Percentiles rank a stretch among this genome's conserved stretches.
Conservation (phyloP, 1,140 invertebrate genomes). For the Tenebrio molitor region DNA sequence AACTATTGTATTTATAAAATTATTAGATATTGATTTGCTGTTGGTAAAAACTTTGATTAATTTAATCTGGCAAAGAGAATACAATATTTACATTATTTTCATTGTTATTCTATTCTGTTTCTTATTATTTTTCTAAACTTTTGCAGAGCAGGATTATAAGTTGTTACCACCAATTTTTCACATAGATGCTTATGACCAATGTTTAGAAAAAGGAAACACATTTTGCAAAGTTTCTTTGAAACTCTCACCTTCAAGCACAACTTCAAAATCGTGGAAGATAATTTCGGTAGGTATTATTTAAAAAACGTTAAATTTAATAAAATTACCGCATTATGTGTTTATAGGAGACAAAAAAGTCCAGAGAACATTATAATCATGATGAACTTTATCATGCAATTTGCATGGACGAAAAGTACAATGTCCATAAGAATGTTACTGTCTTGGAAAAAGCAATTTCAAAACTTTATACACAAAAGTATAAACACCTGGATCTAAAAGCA, state of each 20-base stretch:
- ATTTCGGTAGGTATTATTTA: slow-evolving; percentile 7
- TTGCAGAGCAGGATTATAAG: neutral
- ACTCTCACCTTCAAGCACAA: neutral
- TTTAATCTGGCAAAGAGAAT: too few species aligned
- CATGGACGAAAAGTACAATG: neutral
- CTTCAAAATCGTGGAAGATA: slow-evolving; percentile 12
- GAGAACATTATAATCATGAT: neutral
- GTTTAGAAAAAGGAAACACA: slow-evolving; percentile 1
- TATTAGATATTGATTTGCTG: too few species aligned
- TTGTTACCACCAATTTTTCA: slow-evolving; percentile 22
- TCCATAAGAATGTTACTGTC: neutral
- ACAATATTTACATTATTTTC: neutral
- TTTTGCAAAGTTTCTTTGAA: slow-evolving; percentile 1
- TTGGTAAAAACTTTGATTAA: too few species aligned
- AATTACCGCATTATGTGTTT: too few species aligned
- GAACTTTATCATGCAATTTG: slow-evolving; percentile 7
- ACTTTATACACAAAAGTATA: neutral
- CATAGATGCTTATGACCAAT: slow-evolving; percentile 2
- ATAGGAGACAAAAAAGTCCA: slow-evolving; percentile 2
- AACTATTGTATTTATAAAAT: too few species aligned
- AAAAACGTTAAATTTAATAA: neutral
- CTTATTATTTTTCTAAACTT: too few species aligned
- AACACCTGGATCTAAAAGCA: neutral
- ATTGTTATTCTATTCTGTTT: neutral
- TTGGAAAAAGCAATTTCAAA: neutral